Evolutionary conservation across 2,888 invertebrate species (phyloP), one percentile per base, ranked within the genome.

Genomic region (Acronicta psi): DNA sequence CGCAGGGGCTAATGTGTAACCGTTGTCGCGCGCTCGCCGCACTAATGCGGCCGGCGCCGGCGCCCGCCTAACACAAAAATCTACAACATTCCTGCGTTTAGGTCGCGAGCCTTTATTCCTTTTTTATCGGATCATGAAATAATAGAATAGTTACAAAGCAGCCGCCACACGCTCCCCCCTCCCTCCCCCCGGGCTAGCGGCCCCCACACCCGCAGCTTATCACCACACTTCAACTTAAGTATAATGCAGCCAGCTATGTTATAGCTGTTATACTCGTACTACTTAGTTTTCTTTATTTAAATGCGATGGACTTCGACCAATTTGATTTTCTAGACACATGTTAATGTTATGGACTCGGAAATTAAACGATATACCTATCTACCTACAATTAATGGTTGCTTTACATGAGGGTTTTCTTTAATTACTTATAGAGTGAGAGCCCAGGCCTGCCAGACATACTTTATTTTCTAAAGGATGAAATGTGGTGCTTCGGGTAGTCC

Each of bases 1-100:
- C 88, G 63, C 90, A 62, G 79, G 82, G 81, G 84, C 88, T 91
- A 91, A 91, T 90, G 91, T 88, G 90, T 81, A 87, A 86, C 80
- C 84, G 91, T 72, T 90, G 91, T 90, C 83, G 83, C 78, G 72
- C 67, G 63, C 67, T 75, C 77, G 85, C 81, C 84, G 77, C 85
- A 82, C 90, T 90, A 91, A 91, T 91, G 91, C 89, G 86, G 77
- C 80, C 91, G 95, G 85, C 94, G 94, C 80, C 95, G 95, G 88
- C 95, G 95, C 81, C 94, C 92, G 85, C 85, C 87, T 87, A 84
- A 87, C 85, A 88, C 90, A 85, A 85, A 83, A 86, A 87, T 88
- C 81, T 85, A 89, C 91, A 87, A 87, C 92, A 92, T 92, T 92
- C 92, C 89, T 89, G 82, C 89, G 91, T 89, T 90, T 89, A 90